Evolutionary conservation across 2,888 invertebrate species (phyloP).

Genomic region (Ptychoptera contaminata): DNA sequence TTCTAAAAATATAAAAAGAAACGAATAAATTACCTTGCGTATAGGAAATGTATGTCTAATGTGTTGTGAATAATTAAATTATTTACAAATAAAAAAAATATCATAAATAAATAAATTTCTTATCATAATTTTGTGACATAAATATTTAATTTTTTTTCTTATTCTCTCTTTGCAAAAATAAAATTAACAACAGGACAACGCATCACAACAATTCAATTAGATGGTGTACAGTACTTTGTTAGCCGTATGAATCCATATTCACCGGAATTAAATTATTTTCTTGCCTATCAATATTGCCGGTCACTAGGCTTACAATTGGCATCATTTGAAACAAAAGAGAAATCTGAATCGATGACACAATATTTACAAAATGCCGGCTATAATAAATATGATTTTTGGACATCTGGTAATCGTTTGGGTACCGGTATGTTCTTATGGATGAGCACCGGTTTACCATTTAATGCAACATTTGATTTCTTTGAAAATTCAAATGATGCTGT

Average conservation of each 20-base stretch:
- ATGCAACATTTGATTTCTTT: conserved; percentile 78
- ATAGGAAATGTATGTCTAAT: too few species aligned
- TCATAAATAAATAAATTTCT: not conserved
- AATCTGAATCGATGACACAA: conserved; percentile 68
- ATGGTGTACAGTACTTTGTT: conserved; percentile 73
- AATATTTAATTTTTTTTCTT: not conserved
- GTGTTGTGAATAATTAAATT: too few species aligned
- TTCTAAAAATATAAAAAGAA: too few species aligned
- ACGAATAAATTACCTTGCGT: too few species aligned
- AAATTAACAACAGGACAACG: conserved; percentile 50
- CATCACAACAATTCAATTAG: conserved; percentile 72
- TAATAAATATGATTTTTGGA: conserved; percentile 76
- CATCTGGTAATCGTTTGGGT: conserved; percentile 72
- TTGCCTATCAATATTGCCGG: conserved; percentile 77
- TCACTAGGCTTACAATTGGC: conserved; percentile 71
- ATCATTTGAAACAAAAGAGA: conserved; percentile 74
- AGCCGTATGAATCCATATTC: conserved; percentile 79
- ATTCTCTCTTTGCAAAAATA: conserved; percentile 4
- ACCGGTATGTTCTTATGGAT: conserved; percentile 82
- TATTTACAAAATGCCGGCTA: conserved; percentile 74
- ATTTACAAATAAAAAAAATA: too few species aligned
- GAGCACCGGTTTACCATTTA: conserved; percentile 76
- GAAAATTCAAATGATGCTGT: conserved; percentile 36
- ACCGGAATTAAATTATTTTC: conserved; percentile 70
- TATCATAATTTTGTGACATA: conserved; percentile 1